Percentiles rank a stretch among this genome's conserved stretches.
phyloP scores from a whole-genome alignment of 2,113 vertebrate species.

The Cochlearius cochlearius region DNA sequence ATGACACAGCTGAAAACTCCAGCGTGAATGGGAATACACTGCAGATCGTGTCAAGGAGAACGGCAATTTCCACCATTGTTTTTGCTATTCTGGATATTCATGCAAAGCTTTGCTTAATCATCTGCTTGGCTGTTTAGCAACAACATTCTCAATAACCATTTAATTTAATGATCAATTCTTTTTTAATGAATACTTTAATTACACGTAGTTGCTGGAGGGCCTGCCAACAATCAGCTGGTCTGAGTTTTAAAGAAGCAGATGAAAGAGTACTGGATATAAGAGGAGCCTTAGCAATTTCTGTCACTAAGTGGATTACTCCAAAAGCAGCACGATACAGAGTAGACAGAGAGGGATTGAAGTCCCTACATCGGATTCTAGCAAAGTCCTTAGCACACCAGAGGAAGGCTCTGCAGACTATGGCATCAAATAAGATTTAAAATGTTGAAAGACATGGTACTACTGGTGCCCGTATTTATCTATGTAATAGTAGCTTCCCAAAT shows the following conservation, averaged over 20 bases:
- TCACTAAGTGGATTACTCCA: background rate
- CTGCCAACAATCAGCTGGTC: background rate
- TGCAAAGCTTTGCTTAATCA: background rate
- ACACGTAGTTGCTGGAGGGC: background rate
- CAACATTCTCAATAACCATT: background rate
- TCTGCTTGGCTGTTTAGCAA: background rate
- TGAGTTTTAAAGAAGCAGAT: background rate
- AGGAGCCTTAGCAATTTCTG: background rate
- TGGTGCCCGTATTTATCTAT: background rate
- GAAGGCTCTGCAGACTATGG: background rate
- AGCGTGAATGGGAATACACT: background rate
- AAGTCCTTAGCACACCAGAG: background rate
- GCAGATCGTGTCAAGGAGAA: background rate
- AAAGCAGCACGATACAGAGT: background rate
- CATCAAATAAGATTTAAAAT: background rate
- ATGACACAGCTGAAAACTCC: background rate
- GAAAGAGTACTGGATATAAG: background rate
- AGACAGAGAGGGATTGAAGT: background rate
- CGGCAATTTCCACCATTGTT: background rate
- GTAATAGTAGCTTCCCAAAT: background rate
- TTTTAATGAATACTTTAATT: background rate
- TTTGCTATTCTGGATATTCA: background rate
- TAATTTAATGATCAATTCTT: background rate
- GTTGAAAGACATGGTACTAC: background rate
- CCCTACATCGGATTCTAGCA: background rate